A percentile compares a stretch with the other conserved stretches of the same genome.
These are phyloP conservation scores for Thalpophila matura DNA, from an alignment of 2,888 invertebrate genomes.

Conservation along the genomic window DNA sequence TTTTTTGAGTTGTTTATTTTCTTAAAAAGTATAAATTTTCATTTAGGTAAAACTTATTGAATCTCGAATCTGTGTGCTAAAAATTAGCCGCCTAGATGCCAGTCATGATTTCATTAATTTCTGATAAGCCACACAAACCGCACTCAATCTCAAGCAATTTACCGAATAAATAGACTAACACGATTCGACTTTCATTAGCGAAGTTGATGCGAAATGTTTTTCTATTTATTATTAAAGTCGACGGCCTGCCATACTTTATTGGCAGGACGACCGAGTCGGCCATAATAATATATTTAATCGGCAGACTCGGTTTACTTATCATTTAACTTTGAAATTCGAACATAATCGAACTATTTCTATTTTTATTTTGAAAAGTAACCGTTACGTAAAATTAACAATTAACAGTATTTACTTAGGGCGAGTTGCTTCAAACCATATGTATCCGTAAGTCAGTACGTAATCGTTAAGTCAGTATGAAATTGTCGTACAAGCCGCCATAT, in stretches of 20 bases:
- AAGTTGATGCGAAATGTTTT: conserved; percentile 29
- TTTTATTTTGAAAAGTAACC: too few relatives aligned
- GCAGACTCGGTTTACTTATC: conserved; percentile 12
- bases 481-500: too few relatives aligned
- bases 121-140: conserved; percentile 13
- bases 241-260: conserved; percentile 27
- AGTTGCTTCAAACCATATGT: too few relatives aligned
- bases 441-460: too few relatives aligned
- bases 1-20: too few relatives aligned
- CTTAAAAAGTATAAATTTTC: too few relatives aligned
- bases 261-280: not conserved
- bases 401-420: too few relatives aligned
- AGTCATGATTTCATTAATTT: conserved; percentile 41
- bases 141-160: conserved; percentile 37
- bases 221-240: conserved; percentile 43
- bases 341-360: not conserved
- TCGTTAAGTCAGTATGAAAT: too few relatives aligned
- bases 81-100: conserved; percentile 4
- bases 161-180: conserved; percentile 44
- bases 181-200: conserved; percentile 43
- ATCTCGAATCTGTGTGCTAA: conserved; percentile 15
- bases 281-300: conserved; percentile 2
- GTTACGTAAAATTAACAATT: too few relatives aligned
- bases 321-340: conserved; percentile 25
- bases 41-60: not conserved